phyloP scores from a whole-genome alignment of 2,113 vertebrate species.

The Fulica atra region DNA sequence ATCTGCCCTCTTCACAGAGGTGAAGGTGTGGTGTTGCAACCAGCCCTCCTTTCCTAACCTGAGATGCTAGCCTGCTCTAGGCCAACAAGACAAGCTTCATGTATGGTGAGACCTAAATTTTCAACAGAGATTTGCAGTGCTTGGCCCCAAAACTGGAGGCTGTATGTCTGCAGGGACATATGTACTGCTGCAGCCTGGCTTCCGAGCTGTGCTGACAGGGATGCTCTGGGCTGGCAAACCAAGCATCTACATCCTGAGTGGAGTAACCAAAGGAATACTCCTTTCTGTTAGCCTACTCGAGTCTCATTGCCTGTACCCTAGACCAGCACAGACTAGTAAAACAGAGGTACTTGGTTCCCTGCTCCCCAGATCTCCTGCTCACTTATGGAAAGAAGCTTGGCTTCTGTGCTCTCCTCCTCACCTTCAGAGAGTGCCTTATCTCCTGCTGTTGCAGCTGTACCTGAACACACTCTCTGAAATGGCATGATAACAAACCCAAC shows the following conservation, averaged over 20 bases:
- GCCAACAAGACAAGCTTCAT: neutral
- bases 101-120: neutral
- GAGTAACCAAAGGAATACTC: accelerated
- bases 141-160: neutral
- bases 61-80: accelerated
- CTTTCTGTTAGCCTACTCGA: neutral
- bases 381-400: neutral
- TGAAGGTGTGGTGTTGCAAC: accelerated
- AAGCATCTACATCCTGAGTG: accelerated
- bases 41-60: neutral
- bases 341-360: neutral
- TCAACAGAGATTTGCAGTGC: neutral
- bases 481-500: neutral
- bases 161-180: accelerated
- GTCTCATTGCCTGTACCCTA: neutral
- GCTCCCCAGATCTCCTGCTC: neutral
- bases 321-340: neutral
- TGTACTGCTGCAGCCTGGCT: neutral
- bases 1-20: neutral
- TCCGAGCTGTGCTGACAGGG: neutral
- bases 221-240: neutral
- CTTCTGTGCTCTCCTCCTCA: neutral
- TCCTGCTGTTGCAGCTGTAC: neutral
- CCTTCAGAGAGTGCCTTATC: neutral
- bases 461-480: neutral